These are phyloP conservation scores for Poecile atricapillus DNA, from an alignment of 2,113 vertebrate species.

Conservation along the genomic window DNA sequence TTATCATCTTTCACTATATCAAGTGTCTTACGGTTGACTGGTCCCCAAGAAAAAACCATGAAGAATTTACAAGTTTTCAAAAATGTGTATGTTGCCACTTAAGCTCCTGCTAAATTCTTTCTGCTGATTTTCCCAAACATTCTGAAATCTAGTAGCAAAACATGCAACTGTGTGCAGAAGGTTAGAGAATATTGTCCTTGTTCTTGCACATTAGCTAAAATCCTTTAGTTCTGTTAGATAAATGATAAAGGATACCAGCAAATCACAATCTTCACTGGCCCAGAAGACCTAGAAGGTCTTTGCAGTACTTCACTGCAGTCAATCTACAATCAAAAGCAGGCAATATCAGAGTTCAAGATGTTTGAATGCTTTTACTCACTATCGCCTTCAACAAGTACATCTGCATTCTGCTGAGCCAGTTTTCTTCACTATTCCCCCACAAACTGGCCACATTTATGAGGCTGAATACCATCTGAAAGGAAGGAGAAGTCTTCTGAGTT, in stretches of 20 bases:
- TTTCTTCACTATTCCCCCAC: not conserved
- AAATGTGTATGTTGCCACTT: not conserved
- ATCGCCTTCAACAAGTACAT: not conserved
- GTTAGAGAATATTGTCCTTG: not conserved
- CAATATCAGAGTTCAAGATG: not conserved
- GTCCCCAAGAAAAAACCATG: not conserved
- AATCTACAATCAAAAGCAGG: not conserved
- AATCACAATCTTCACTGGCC: not conserved
- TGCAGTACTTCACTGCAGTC: not conserved
- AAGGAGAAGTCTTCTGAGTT: not conserved
- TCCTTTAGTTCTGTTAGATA: not conserved
- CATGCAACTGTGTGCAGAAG: rapidly evolving
- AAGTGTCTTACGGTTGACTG: not conserved
- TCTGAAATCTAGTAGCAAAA: not conserved
- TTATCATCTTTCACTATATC: not conserved
- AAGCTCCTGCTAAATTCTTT: not conserved
- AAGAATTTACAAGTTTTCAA: not conserved
- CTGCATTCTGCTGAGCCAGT: not conserved
- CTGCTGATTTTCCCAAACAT: not conserved
- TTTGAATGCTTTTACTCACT: not conserved
- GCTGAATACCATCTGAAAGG: not conserved
- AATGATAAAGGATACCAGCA: not conserved
- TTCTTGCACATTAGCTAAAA: not conserved
- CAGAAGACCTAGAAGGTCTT: not conserved
- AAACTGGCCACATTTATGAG: not conserved